Conservation (phyloP, 2,888 invertebrate genomes). For the Zaprionus obscuricornis region DNA sequence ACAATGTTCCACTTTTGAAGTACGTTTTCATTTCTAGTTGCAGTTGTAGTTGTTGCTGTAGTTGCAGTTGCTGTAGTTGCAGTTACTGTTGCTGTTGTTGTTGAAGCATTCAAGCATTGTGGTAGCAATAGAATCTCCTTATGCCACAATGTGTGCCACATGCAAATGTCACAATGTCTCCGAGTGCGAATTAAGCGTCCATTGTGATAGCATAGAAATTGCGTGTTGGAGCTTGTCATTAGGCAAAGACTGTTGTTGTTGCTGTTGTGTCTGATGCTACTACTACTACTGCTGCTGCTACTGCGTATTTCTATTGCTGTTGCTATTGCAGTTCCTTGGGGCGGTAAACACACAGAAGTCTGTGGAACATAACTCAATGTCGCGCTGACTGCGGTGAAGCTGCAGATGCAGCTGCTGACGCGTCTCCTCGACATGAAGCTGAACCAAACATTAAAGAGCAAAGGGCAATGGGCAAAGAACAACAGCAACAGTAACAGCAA, state of each 20-base stretch:
- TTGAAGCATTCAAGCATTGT: too few species aligned
- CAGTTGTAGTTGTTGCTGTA: too few species aligned
- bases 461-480: too few species aligned
- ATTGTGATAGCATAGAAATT: conserved; percentile 24
- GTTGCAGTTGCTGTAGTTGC: too few species aligned
- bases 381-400: conserved; percentile 17
- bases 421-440: conserved; percentile 21
- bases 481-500: too few species aligned
- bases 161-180: conserved; percentile 34
- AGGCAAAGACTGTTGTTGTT: conserved; percentile 19
- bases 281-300: neutral
- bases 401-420: conserved; percentile 38
- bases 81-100: too few species aligned
- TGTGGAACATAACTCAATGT: conserved; percentile 72
- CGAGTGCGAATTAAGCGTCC: conserved; percentile 31
- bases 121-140: too few species aligned
- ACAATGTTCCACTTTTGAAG: too few species aligned
- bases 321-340: conserved; percentile 42
- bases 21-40: too few species aligned
- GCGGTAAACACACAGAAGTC: conserved; percentile 30
- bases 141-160: too few species aligned
- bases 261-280: conserved; percentile 47
- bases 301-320: too few species aligned
- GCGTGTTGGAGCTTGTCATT: neutral
- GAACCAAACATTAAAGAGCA: conserved; percentile 6